Evolutionary conservation across 2,888 invertebrate species (phyloP).

Genomic region (Drosophila ochracea): DNA sequence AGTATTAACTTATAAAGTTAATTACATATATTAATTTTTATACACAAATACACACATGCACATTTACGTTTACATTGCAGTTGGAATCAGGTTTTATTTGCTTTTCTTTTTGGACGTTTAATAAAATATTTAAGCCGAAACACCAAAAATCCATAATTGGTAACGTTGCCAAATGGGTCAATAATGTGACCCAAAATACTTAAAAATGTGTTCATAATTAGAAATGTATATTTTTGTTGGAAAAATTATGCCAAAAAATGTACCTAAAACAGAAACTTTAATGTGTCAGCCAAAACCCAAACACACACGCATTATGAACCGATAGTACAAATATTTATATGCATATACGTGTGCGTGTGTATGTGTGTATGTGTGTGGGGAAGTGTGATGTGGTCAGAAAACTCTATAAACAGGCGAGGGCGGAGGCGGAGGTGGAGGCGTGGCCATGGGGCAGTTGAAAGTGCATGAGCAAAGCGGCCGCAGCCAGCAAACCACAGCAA

Average conservation of each 20-base stretch:
- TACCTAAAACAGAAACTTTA: constrained; percentile 41
- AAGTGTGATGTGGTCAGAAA: constrained; percentile 60
- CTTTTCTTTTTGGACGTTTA: background rate
- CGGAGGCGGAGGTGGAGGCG: constrained; percentile 3
- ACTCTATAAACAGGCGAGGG: constrained; percentile 46
- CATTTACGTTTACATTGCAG: background rate
- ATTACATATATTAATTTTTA: background rate
- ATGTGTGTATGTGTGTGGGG: constrained; percentile 20
- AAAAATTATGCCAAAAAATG: constrained; percentile 26
- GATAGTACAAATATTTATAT: constrained; percentile 46
- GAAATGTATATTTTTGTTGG: constrained; percentile 1
- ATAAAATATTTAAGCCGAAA: constrained; percentile 12
- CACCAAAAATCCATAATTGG: constrained; percentile 4
- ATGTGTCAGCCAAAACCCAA: constrained; percentile 31
- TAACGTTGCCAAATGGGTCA: constrained; percentile 10
- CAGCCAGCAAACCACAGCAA: constrained; percentile 68
- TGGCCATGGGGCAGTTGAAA: constrained; percentile 20
- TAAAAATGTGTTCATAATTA: constrained; percentile 2
- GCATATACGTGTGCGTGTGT: constrained; percentile 27
- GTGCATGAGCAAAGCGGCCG: constrained; percentile 52
- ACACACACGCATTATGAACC: constrained; percentile 30
- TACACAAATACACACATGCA: background rate
- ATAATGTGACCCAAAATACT: constrained; percentile 16
- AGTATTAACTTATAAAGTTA: background rate
- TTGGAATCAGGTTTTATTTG: background rate